Percentiles rank a stretch among this genome's conserved stretches.
phyloP scores from a whole-genome alignment of 2,797 vertebrate genomes.

The Sylvilagus floridanus region DNA sequence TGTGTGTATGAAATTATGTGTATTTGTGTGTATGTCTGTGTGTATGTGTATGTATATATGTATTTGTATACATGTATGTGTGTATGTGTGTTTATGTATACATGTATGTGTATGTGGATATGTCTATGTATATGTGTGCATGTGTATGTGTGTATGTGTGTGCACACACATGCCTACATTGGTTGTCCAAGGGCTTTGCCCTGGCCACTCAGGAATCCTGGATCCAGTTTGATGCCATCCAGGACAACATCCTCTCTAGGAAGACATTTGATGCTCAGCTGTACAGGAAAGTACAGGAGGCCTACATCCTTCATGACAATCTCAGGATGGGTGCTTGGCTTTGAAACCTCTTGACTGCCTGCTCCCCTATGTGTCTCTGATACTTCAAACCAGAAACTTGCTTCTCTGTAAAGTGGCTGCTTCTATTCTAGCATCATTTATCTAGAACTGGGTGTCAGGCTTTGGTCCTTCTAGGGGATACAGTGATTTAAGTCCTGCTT shows the following conservation, averaged over 20 bases:
- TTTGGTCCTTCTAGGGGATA: neutral
- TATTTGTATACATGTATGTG: too few relatives aligned
- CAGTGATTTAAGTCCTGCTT: neutral
- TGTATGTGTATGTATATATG: too few relatives aligned
- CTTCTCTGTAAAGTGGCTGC: neutral
- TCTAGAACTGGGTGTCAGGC: neutral
- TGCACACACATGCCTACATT: too few relatives aligned
- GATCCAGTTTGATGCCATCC: constrained; percentile 96
- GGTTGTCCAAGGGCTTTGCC: constrained; percentile 92
- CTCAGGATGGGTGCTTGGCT: constrained; percentile 90
- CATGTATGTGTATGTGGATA: constrained; percentile 87
- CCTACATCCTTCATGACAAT: constrained; percentile 95
- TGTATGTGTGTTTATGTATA: constrained; percentile 81
- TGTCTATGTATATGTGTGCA: constrained; percentile 88
- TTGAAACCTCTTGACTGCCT: neutral
- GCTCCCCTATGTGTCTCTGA: neutral
- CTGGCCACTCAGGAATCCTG: constrained; percentile 95
- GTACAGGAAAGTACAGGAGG: constrained; percentile 93
- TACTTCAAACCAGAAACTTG: neutral
- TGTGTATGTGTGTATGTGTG: constrained; percentile 80
- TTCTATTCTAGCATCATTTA: neutral
- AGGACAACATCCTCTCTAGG: constrained; percentile 97
- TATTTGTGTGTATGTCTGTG: too few relatives aligned
- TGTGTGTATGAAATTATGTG: too few relatives aligned
- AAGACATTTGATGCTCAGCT: constrained; percentile 90